These are phyloP conservation scores for Arrhamphus sclerolepis DNA, from an alignment of 2,797 vertebrate species.

Conservation along the genomic window DNA sequence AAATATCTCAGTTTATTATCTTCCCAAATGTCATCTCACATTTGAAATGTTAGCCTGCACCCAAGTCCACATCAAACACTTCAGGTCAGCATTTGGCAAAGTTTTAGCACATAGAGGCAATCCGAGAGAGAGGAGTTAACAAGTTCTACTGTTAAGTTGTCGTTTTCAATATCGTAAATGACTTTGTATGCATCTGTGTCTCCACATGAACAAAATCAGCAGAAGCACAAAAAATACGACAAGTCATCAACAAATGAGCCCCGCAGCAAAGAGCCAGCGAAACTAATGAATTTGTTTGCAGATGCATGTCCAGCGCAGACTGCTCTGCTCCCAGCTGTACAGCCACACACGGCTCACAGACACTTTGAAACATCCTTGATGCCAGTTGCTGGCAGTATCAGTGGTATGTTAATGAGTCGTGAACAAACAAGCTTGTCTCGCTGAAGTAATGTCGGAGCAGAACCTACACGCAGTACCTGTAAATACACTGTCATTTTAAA, in stretches of 20 bases:
- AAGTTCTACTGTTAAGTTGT: slow-evolving; percentile 28
- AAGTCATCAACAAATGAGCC: slow-evolving; percentile 51
- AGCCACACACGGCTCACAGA: slow-evolving; percentile 38
- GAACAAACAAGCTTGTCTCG: slow-evolving; percentile 30
- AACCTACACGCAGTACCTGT: slow-evolving; percentile 27
- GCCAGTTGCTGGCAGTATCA: slow-evolving; percentile 46
- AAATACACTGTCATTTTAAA: slow-evolving; percentile 39
- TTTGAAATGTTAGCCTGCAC: neutral
- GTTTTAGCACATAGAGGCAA: slow-evolving; percentile 10
- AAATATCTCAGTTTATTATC: too few relatives aligned
- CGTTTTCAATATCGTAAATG: slow-evolving; percentile 45
- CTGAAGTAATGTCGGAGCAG: slow-evolving; percentile 28
- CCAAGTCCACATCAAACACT: neutral
- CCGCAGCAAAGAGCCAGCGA: slow-evolving; percentile 39
- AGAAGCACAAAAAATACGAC: slow-evolving; percentile 33
- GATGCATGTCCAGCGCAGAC: slow-evolving; percentile 24
- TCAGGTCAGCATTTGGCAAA: neutral
- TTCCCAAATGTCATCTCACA: neutral
- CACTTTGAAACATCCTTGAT: slow-evolving; percentile 53
- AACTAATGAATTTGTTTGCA: slow-evolving; percentile 45
- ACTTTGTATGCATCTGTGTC: slow-evolving; percentile 53
- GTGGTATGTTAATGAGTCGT: slow-evolving; percentile 47
- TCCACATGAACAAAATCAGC: slow-evolving; percentile 32
- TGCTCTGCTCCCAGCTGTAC: slow-evolving; percentile 26
- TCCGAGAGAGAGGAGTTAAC: neutral